Conservation (phyloP, 1,140 invertebrate species). For the Teleogryllus occipitalis region DNA sequence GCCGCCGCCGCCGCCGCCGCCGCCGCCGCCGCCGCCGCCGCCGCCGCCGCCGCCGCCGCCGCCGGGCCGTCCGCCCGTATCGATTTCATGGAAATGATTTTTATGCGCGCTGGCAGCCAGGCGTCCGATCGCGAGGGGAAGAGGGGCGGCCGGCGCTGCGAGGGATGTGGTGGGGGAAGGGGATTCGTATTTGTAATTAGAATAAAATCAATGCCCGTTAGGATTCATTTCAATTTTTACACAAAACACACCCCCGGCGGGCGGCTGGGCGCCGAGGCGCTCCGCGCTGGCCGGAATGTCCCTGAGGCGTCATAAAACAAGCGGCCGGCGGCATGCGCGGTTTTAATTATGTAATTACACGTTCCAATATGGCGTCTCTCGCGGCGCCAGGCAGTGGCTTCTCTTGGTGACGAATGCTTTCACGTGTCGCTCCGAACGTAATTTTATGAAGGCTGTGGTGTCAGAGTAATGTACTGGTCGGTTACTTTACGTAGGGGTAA, state of each 20-base stretch:
- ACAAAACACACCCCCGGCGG: background rate
- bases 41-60: no score
- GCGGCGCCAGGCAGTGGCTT: no score
- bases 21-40: no score
- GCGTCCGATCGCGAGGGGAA: background rate
- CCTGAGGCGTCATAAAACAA: background rate
- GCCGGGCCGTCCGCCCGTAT: background rate
- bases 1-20: no score
- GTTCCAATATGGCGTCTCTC: background rate
- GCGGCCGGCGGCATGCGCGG: no score
- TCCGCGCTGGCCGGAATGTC: background rate
- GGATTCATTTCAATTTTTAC: background rate
- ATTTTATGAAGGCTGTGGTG: no score
- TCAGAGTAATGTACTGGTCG: no score
- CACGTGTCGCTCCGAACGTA: no score
- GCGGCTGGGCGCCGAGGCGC: background rate
- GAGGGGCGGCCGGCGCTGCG: no score
- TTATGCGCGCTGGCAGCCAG: background rate
- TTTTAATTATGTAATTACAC: background rate
- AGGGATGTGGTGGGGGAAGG: background rate
- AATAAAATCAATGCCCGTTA: constrained; percentile 5
- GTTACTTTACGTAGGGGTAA: no score
- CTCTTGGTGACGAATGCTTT: no score
- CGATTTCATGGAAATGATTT: background rate
- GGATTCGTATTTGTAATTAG: background rate